Evolutionary conservation across 2,888 invertebrate species (phyloP), one percentile per base, ranked within the genome.

Genomic region (Amphiduros pacificus): DNA sequence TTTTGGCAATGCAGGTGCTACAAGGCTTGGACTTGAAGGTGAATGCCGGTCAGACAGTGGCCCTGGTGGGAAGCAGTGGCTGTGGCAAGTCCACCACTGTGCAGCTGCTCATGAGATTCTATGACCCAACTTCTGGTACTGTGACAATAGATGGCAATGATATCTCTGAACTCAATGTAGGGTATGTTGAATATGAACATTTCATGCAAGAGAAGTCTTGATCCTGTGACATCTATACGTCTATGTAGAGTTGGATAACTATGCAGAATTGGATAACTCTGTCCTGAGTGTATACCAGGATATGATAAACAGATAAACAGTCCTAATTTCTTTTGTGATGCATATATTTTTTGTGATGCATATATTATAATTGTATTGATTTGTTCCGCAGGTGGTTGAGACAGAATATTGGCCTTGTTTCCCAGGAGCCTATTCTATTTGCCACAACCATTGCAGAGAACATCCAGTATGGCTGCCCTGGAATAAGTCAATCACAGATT

Each of bases 71-170:
- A 6, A 32, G 64, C 14, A 67, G 67, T 62, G 81, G 81, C 1
- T 81, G 79, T 63, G 81, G 82, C 5, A 82, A 82, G 60, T 72
- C 73, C 22, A 80, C 80, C 0, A 87, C 74, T 9, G 68, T 80
- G 26, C 78, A 78, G 62, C 67, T 81, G 14, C 56, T 80, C 2
- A 90, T 90, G 74, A 82, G 91, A 32, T 87, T 91, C 81, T 91
- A 91, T 74, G 90, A 91, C 78, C 89, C 90, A 9, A 36, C 44
- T 17, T 11, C 20, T 5, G 62, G 62, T 6, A 40, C 32, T 6
- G 51, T 58, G 29, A 44, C 48, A 22, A 48, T 56, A 11, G 56
- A 56, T 29, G 56, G 56, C 3, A 48, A 20, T 20, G 48, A 56
- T 20, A 28, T 56, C 31, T 26, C 22, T 9, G 56, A 56, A 17